A percentile compares a stretch with the other conserved stretches of the same genome.
phyloP scores from a whole-genome alignment of 2,888 invertebrate species.

The Merodon equestris region DNA sequence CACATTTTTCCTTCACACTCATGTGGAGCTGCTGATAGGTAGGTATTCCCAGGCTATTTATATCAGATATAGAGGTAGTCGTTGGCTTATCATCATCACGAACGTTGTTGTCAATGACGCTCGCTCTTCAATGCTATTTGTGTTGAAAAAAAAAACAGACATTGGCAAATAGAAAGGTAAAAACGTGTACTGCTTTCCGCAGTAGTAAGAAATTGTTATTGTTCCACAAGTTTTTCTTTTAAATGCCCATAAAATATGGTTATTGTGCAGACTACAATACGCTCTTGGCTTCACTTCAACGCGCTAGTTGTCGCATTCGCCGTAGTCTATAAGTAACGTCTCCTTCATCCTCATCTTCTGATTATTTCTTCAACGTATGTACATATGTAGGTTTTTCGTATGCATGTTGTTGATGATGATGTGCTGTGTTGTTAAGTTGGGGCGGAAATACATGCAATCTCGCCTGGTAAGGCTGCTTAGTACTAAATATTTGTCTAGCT shows the following conservation, averaged over 20 bases:
- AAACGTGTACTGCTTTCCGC: background rate
- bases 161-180: no score
- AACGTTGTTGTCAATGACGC: slow-evolving; percentile 30
- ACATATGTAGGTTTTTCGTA: no score
- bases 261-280: no score
- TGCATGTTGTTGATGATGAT: slow-evolving; percentile 55
- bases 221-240: slow-evolving; percentile 46
- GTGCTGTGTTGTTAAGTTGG: slow-evolving; percentile 39
- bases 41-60: slow-evolving; percentile 66
- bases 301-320: slow-evolving; percentile 58
- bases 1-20: slow-evolving; percentile 23
- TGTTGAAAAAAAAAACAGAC: slow-evolving; percentile 9
- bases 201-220: slow-evolving; percentile 34
- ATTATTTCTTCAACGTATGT: no score
- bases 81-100: slow-evolving; percentile 40
- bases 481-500: slow-evolving; percentile 42
- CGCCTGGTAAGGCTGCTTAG: background rate
- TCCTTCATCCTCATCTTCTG: no score
- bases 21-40: background rate
- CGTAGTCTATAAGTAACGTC: no score
- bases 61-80: slow-evolving; percentile 37
- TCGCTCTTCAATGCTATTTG: slow-evolving; percentile 30
- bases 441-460: slow-evolving; percentile 35
- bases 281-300: slow-evolving; percentile 50
- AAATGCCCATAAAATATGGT: no score